Evolutionary conservation across 2,113 vertebrate species (phyloP).

Genomic region (Pungitius pungitius): DNA sequence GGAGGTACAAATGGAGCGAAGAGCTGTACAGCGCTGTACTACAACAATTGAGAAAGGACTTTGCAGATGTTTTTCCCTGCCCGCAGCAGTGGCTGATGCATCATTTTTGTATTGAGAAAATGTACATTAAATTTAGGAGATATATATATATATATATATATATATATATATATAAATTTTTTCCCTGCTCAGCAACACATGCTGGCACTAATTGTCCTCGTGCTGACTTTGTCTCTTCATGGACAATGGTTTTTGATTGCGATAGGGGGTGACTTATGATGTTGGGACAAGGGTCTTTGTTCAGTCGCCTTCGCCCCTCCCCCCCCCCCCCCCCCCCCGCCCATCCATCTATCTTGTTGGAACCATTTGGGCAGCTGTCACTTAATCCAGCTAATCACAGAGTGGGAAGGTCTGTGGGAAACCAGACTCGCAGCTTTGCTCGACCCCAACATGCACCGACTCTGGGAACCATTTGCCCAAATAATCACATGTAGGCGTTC

Average conservation of each 20-base stretch:
- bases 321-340: slow-evolving; percentile 65
- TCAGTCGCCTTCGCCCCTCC: slow-evolving; percentile 71
- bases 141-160: no score
- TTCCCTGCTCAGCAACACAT: slow-evolving; percentile 53
- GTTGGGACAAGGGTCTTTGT: slow-evolving; percentile 81
- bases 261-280: slow-evolving; percentile 71
- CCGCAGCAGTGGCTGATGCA: no score
- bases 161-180: no score
- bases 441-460: slow-evolving; percentile 38
- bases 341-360: slow-evolving; percentile 78
- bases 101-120: no score
- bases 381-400: slow-evolving; percentile 87
- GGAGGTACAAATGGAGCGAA: no score
- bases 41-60: no score
- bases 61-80: no score
- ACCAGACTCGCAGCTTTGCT: slow-evolving; percentile 72
- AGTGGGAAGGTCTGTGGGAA: slow-evolving; percentile 76
- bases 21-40: no score
- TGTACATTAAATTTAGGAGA: no score
- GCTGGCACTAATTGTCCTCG: slow-evolving; percentile 71
- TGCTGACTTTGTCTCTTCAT: slow-evolving; percentile 66
- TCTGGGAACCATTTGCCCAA: slow-evolving; percentile 45
- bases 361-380: slow-evolving; percentile 85
- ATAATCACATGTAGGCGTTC: slow-evolving; percentile 48
- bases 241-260: slow-evolving; percentile 74